Conservation (phyloP, 1,140 invertebrate species). For the Leptoteleia sp. region DNA sequence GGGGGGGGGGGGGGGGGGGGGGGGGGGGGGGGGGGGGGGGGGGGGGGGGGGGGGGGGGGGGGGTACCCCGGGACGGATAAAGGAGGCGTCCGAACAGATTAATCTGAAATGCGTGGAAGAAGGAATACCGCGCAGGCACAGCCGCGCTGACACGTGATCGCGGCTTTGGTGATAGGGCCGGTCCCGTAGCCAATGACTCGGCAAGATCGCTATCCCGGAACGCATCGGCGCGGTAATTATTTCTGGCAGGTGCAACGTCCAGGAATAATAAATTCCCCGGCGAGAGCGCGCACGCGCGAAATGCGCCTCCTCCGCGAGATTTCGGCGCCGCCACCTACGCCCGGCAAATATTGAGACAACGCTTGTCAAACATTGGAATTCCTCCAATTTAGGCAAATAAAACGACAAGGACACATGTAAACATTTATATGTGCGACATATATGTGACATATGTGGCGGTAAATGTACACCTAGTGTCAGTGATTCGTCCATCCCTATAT, state of each 20-base stretch:
- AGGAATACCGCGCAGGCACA: constrained; percentile 17
- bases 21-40: too few relatives aligned
- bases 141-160: constrained; percentile 32
- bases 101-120: constrained; percentile 14
- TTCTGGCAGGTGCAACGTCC: constrained; percentile 36
- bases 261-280: constrained; percentile 11
- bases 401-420: too few relatives aligned
- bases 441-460: too few relatives aligned
- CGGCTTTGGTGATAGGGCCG: constrained; percentile 25
- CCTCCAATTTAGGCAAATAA: too few relatives aligned
- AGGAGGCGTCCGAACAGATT: constrained; percentile 20
- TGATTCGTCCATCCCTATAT: too few relatives aligned
- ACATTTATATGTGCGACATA: too few relatives aligned
- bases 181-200: constrained; percentile 42
- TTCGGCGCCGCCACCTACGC: not conserved
- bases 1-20: too few relatives aligned
- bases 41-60: too few relatives aligned
- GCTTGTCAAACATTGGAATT: not conserved
- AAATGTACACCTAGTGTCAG: too few relatives aligned
- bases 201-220: constrained; percentile 31
- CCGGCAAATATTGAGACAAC: constrained; percentile 9
- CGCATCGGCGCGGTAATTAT: constrained; percentile 24
- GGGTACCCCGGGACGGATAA: too few relatives aligned
- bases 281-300: not conserved
- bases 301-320: not conserved